Percentiles rank a stretch among this genome's conserved stretches.
Conservation (phyloP, 1,140 invertebrate species). For the Notospermus geniculatus region DNA sequence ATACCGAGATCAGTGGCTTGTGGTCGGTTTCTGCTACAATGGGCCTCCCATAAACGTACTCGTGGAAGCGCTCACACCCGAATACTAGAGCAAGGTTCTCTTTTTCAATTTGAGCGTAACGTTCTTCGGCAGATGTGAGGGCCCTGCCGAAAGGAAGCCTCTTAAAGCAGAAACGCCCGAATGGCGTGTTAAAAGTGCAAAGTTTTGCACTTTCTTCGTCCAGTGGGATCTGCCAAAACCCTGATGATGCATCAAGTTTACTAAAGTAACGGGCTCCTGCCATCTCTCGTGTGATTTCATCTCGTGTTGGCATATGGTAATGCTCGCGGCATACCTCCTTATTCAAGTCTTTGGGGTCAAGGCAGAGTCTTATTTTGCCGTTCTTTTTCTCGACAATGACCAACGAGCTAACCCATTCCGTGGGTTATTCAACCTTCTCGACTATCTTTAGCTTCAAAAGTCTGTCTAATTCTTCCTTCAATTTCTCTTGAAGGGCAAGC, state of each 20-base stretch:
- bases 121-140: constrained; percentile 17
- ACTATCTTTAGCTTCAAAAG: too few species aligned
- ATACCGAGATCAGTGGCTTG: constrained; percentile 50
- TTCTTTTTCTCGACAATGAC: too few species aligned
- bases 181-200: constrained; percentile 16
- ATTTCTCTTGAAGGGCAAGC: too few species aligned
- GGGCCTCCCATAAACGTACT: constrained; percentile 25
- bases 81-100: constrained; percentile 17
- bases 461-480: too few species aligned
- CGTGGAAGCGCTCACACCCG: constrained; percentile 43
- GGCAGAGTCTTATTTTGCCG: background rate
- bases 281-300: background rate
- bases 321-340: too few species aligned
- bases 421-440: too few species aligned
- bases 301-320: background rate
- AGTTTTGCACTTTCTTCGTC: constrained; percentile 21
- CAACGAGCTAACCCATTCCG: too few species aligned
- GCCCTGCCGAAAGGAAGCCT: constrained; percentile 25
- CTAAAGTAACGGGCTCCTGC: constrained; percentile 20
- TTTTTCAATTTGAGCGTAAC: constrained; percentile 26
- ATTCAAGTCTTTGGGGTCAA: too few species aligned
- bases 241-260: constrained; percentile 34
- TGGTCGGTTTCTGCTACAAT: constrained; percentile 51
- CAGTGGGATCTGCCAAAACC: constrained; percentile 38
- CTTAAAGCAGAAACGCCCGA: constrained; percentile 26